phyloP scores from a whole-genome alignment of 2,113 vertebrate species.

The Myxocyprinus asiaticus region DNA sequence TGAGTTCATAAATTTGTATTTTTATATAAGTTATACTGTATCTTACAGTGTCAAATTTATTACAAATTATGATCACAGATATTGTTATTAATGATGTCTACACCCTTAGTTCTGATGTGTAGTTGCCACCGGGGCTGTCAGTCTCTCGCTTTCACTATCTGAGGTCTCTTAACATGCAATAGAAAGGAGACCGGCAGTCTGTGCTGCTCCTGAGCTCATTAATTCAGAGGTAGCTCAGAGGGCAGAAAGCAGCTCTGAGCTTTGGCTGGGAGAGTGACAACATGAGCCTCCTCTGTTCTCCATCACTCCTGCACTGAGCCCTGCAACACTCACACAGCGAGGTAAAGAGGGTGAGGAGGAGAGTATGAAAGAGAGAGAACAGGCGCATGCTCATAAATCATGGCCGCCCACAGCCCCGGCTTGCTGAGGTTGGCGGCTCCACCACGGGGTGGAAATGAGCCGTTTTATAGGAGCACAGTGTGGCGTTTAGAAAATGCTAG shows the following conservation, averaged over 20 bases:
- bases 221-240: constrained; percentile 40
- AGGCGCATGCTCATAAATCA: constrained; percentile 73
- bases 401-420: constrained; percentile 56
- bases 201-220: constrained; percentile 30
- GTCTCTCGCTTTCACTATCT: background rate
- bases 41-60: too few species aligned
- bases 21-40: too few species aligned
- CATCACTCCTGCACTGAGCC: constrained; percentile 63
- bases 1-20: too few species aligned
- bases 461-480: constrained; percentile 73
- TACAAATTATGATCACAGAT: too few species aligned
- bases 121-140: too few species aligned
- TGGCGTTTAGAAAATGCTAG: constrained; percentile 70
- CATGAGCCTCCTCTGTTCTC: constrained; percentile 70
- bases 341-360: constrained; percentile 20
- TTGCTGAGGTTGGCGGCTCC: constrained; percentile 69
- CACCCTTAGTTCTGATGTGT: background rate
- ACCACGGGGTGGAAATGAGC: constrained; percentile 73
- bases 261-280: constrained; percentile 68
- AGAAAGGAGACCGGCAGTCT: constrained; percentile 21
- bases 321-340: constrained; percentile 60
- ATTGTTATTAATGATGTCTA: too few species aligned
- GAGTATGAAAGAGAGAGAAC: constrained; percentile 61
- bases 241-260: constrained; percentile 52
- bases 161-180: background rate